Evolutionary conservation across 2,113 vertebrate species (phyloP).

Genomic region (Agapornis roseicollis): DNA sequence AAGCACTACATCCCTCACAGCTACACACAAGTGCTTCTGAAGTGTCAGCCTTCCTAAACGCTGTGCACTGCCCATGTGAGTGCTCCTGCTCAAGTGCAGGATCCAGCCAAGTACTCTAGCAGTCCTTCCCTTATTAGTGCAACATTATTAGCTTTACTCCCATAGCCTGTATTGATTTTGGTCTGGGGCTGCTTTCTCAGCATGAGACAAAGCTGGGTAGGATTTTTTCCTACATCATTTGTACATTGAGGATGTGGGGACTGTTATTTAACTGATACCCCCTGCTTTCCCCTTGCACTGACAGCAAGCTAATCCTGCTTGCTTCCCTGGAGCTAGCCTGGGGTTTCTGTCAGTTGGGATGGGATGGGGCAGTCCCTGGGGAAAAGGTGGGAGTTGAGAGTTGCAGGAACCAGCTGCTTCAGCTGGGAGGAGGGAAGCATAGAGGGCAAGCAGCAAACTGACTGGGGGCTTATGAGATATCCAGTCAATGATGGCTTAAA

Average conservation of each 20-base stretch:
- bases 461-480: background rate
- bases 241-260: background rate
- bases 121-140: background rate
- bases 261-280: background rate
- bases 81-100: background rate
- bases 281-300: background rate
- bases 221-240: background rate
- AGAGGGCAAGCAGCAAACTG: background rate
- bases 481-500: rapidly evolving
- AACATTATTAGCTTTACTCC: background rate
- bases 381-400: background rate
- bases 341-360: background rate
- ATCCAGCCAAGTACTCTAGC: background rate
- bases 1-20: background rate
- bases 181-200: background rate
- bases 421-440: background rate
- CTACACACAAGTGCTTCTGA: background rate
- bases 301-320: background rate
- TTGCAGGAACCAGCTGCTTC: background rate
- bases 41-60: background rate
- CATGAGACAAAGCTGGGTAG: background rate
- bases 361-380: background rate
- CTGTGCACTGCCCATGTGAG: rapidly evolving
- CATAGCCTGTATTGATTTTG: background rate
- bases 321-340: background rate